Base-by-base conservation (phyloP, 2,797 vertebrate genomes). In the Scomberomorus guttatus region DNA sequence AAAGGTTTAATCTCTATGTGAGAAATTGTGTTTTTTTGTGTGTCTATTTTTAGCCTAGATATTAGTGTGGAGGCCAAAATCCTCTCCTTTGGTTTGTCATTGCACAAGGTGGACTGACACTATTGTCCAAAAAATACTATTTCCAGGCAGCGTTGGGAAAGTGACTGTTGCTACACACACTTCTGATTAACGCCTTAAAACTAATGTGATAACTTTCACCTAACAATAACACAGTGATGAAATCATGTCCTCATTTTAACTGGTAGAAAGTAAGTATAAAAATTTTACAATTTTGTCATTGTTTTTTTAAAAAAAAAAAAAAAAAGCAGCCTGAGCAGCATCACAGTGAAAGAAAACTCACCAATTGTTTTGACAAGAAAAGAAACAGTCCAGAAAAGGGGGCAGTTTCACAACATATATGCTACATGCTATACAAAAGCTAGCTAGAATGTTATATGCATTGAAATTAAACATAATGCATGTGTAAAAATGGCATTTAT, bases 1-100 rank as follows among this genome's bases (percentile, higher is more conserved):
- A 67, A 68, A 67, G 14, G 75, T 80, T 88, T 82, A 80, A 87
- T 76, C 75, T 83, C 52, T 62, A 14, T 20, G 50, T 27, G 56
- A 73, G 71, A 24, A 61, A 82, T 34, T 79, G 68, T 72, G 51
- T 83, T 82, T 63, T 76, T 73, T 29, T 11, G 2, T 20, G 44
- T 39, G 44, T 48, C 75, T 52, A 71, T 70, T 67, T 68, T 81
- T 59, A 65, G 65, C n/a, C 29, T n/a, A 39, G 24, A 61, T 58
- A 51, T 80, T 71, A 60, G 17, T 61, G 69, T 17, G 29, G 77
- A 48, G 51, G 44, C 44, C 24, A 80, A 77, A 75, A 60, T 77
- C 25, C 59, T 83, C 24, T 71, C 3, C 4, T 29, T 64, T 29
- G 22, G 71, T 80, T 78, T 89, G 75, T 74, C 80, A 75, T 66